Base-by-base conservation (phyloP, 2,113 vertebrate species). In the Limnothrissa miodon region DNA sequence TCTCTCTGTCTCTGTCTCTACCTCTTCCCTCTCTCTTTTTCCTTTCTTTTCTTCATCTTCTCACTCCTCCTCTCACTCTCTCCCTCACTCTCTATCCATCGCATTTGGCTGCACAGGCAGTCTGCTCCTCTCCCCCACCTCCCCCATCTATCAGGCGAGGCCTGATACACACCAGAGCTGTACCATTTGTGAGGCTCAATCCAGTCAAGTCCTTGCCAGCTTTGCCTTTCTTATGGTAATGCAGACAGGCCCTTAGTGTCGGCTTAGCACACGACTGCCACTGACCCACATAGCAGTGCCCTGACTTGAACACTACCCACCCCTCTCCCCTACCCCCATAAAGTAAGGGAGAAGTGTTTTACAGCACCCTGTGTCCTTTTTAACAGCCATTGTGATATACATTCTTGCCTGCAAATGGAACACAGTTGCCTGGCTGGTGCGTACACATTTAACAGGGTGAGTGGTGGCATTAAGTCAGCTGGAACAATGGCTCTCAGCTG, bases 391-490 rank as follows among this genome's bases (percentile, higher is more conserved):
- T 10, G 85, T 85, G 88, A 88, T 87, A 45, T 83, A 78, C 88
- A 45, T 45, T 90, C 84, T 80, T 81, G 85, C 79, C 29, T 74
- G 66, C 29, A 11, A 13, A 74, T 21, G 66, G 66, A 11, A 74
- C 13, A 74, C 29, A 15, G 66, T n/a, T 8, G 48, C 53, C 83
- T 53, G 83, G 79, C 23, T 33, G 45, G 78, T 53, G 13, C 42
- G 46, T 79, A 36, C 62, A 10, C 80, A 45, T 86, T 70, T 42
- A 62, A 85, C 59, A 79, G 78, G 80, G 82, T 83, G 85, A 87
- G 89, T 87, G 83, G 83, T 87, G 87, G 45, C 87, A 74, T 79
- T 78, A 88, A 88, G 83, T 89, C 89, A 87, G 88, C 89, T 87
- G 90, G 82, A 91, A 88, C 83, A 78, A 85, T 87, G 83, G 83